Percentiles rank a stretch among this genome's conserved stretches.
phyloP scores from a whole-genome alignment of 2,113 vertebrate genomes.

The Pseudonaja textilis region DNA sequence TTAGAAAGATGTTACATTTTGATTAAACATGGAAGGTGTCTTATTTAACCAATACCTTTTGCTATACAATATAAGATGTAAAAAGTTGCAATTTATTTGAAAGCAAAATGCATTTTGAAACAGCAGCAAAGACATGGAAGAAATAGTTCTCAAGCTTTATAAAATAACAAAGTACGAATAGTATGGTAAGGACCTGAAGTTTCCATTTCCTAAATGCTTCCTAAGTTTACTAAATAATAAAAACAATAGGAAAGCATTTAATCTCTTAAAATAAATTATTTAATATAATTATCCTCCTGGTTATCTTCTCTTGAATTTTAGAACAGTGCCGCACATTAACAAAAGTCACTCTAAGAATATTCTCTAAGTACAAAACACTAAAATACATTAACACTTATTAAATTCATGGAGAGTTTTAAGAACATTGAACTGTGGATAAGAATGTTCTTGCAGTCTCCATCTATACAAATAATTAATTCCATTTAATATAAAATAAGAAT shows the following conservation, averaged over 20 bases:
- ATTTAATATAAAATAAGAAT: background rate
- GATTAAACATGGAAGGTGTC: background rate
- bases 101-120: conserved; percentile 5
- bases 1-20: background rate
- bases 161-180: background rate
- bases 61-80: background rate
- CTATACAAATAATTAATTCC: background rate
- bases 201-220: background rate
- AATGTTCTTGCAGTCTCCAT: background rate
- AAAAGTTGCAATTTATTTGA: background rate
- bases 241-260: background rate
- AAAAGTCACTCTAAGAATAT: background rate
- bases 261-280: background rate
- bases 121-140: background rate
- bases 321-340: background rate
- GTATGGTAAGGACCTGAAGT: background rate
- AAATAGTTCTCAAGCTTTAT: conserved; percentile 7
- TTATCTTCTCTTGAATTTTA: background rate
- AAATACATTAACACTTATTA: background rate
- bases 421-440: background rate
- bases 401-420: background rate
- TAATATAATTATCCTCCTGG: background rate
- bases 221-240: background rate
- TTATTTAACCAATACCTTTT: background rate
- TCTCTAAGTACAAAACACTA: background rate